Evolutionary conservation across 2,888 invertebrate species (phyloP).

Genomic region (Sicus ferrugineus): DNA sequence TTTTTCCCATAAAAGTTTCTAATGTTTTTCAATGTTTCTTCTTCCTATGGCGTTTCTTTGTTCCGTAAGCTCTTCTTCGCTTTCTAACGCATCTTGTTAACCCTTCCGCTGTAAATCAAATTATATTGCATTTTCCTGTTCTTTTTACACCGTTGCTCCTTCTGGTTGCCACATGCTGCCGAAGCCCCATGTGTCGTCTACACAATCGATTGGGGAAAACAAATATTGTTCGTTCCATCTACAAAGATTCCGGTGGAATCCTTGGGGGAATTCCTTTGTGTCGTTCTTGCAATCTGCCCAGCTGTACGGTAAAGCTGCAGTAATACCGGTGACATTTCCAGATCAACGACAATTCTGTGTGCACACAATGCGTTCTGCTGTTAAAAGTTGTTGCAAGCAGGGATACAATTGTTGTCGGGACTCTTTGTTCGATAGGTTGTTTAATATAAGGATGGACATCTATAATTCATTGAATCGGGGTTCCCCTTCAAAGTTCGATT

Average conservation of each 20-base stretch:
- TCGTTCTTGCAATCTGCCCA: neutral
- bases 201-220: neutral
- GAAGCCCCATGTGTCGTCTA: neutral
- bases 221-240: conserved; percentile 9
- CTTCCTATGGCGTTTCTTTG: neutral
- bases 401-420: too few relatives aligned
- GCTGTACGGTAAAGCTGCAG: neutral
- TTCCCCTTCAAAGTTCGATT: too few relatives aligned
- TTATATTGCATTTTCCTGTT: conserved; percentile 34
- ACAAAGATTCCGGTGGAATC: conserved; percentile 13
- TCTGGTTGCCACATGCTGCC: neutral
- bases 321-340: neutral
- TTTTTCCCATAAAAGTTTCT: conserved; percentile 22
- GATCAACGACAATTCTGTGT: neutral
- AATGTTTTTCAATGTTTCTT: conserved; percentile 2
- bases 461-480: too few relatives aligned
- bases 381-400: too few relatives aligned
- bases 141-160: neutral
- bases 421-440: too few relatives aligned
- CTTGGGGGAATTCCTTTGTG: neutral
- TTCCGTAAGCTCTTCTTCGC: conserved; percentile 8
- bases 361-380: too few relatives aligned
- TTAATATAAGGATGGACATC: too few relatives aligned
- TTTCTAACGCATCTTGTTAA: conserved; percentile 34
- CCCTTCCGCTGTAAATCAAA: conserved; percentile 39